Conservation (phyloP, 2,113 vertebrate genomes). For the Sylvietta virens region DNA sequence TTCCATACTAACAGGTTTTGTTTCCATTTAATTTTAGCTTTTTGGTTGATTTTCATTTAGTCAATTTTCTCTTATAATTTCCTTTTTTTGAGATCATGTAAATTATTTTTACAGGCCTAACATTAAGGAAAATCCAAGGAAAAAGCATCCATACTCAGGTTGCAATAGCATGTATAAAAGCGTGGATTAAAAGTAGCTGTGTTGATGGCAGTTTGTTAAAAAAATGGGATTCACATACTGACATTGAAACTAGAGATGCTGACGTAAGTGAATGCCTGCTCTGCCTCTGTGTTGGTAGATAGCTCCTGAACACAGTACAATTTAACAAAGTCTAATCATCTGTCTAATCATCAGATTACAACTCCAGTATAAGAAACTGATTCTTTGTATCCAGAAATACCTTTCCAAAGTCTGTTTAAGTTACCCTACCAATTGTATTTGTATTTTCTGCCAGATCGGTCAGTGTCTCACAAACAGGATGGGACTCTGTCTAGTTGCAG, state of each 20-base stretch:
- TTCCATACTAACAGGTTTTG: not conserved
- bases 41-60: not conserved
- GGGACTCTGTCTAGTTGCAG: too few species aligned
- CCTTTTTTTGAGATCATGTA: not conserved
- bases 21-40: slow-evolving; percentile 30
- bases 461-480: too few species aligned
- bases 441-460: too few species aligned
- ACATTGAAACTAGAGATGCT: not conserved
- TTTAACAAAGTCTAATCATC: not conserved
- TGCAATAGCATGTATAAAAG: not conserved
- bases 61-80: not conserved
- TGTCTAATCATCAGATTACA: not conserved
- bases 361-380: not conserved
- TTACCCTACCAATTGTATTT: not conserved
- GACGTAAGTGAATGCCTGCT: not conserved
- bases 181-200: not conserved
- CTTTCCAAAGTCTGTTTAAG: not conserved
- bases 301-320: not conserved
- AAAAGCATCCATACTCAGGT: not conserved
- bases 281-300: not conserved
- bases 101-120: not conserved
- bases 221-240: not conserved
- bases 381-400: not conserved
- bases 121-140: not conserved
- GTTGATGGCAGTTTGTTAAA: not conserved